Percentiles rank a stretch among this genome's conserved stretches.
These are phyloP conservation scores for western clawed frog (Xenopus tropicalis) DNA, from an alignment of 2,113 vertebrate species.

Conservation along the genomic window UCB_Xtro_10.0 CM004443.2:188044501-188045000, in stretches of 20 bases:
- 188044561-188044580: conserved; percentile 98
- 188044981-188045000: conserved; percentile 77
- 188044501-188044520: conserved; percentile 19
- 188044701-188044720: conserved; percentile 60
- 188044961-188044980: conserved; percentile 78
- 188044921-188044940: conserved; percentile 69
- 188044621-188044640: conserved; percentile 99
- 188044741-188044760: conserved; percentile 61
- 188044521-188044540: conserved; percentile 52
- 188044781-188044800: conserved; percentile 93
- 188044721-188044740: conserved; percentile 65
- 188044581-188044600: conserved; percentile 99
- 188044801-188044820: conserved; percentile 93
- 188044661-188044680: conserved; percentile 55
- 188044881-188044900: conserved; percentile 67
- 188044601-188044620: conserved; percentile 98
- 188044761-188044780: conserved; percentile 81
- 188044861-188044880: conserved; percentile 66
- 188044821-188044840: conserved; percentile 98
- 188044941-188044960: conserved; percentile 69
- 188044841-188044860: conserved; percentile 96
- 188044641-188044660: conserved; percentile 94
- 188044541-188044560: conserved; percentile 98
- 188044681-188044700: conserved; percentile 61
- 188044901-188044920: conserved; percentile 63